Evolutionary conservation across 2,797 vertebrate species (phyloP).

Genomic region (Spatula clypeata): DNA sequence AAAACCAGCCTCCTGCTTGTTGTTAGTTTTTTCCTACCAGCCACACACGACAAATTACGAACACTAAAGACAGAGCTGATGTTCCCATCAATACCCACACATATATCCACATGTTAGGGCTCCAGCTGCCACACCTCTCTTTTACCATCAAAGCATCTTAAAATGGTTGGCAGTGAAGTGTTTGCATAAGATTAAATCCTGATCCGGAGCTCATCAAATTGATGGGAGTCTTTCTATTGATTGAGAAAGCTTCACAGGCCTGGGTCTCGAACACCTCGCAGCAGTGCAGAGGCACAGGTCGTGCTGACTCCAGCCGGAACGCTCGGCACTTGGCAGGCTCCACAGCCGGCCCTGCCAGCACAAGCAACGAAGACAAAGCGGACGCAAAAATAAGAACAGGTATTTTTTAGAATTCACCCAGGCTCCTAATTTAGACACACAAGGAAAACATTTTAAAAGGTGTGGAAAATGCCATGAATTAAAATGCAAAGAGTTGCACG

Average conservation of each 20-base stretch:
- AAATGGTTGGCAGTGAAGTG: background rate
- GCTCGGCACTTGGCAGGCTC: background rate
- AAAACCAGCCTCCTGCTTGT: background rate
- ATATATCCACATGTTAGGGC: fast-evolving
- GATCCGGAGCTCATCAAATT: background rate
- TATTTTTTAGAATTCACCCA: background rate
- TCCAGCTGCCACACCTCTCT: background rate
- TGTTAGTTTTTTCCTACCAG: background rate
- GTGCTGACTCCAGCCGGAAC: fast-evolving
- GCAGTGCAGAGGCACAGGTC: background rate
- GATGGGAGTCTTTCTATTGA: background rate
- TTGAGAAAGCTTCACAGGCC: background rate
- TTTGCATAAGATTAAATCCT: background rate
- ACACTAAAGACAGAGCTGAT: background rate
- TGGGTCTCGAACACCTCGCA: fast-evolving
- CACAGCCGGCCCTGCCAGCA: background rate
- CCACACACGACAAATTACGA: fast-evolving
- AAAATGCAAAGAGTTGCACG: background rate
- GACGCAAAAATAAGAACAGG: background rate
- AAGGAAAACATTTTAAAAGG: background rate
- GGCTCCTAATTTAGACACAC: background rate
- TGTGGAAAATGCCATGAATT: background rate
- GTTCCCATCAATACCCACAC: background rate
- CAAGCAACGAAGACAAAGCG: background rate
- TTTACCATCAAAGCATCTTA: background rate